phyloP scores from a whole-genome alignment of 2,888 invertebrate species.

The Coelinius sp. region DNA sequence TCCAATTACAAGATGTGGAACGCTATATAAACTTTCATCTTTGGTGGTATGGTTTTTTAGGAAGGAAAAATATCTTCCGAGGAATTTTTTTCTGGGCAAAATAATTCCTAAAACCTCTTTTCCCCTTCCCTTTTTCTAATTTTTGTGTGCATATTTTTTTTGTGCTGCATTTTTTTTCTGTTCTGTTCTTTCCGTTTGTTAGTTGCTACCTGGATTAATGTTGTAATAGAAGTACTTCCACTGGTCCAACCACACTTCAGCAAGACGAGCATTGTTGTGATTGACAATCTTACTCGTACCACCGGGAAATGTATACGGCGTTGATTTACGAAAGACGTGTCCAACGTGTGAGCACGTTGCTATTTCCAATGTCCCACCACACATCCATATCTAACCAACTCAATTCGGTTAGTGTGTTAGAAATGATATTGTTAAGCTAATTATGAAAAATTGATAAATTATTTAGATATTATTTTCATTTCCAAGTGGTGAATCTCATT shows the following conservation, averaged over 20 bases:
- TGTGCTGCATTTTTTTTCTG: slow-evolving; percentile 8
- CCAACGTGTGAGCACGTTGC: slow-evolving; percentile 96
- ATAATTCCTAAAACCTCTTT: too few species aligned
- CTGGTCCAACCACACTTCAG: slow-evolving; percentile 99
- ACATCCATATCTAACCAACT: slow-evolving; percentile 93
- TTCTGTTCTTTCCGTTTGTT: slow-evolving; percentile 40
- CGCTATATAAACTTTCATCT: too few species aligned
- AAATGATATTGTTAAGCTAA: slow-evolving; percentile 30
- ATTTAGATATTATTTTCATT: too few species aligned
- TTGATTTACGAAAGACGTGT: slow-evolving; percentile 97
- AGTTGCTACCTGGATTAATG: slow-evolving; percentile 91
- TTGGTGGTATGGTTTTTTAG: too few species aligned
- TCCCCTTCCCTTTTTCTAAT: background rate
- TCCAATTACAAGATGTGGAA: too few species aligned
- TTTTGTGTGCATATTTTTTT: slow-evolving; percentile 28
- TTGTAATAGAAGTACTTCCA: slow-evolving; percentile 99
- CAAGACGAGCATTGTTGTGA: slow-evolving; percentile 98
- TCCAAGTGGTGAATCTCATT: too few species aligned
- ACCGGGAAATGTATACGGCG: slow-evolving; percentile 98
- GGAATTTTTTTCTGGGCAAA: too few species aligned
- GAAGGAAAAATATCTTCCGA: too few species aligned
- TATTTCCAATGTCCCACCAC: slow-evolving; percentile 94
- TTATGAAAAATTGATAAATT: background rate
- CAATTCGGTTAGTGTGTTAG: slow-evolving; percentile 69
- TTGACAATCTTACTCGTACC: slow-evolving; percentile 97